A percentile compares a stretch with the other conserved stretches of the same genome.
phyloP scores from a whole-genome alignment of 1,140 invertebrate species.

The Schlechtendalia chinensis region DNA sequence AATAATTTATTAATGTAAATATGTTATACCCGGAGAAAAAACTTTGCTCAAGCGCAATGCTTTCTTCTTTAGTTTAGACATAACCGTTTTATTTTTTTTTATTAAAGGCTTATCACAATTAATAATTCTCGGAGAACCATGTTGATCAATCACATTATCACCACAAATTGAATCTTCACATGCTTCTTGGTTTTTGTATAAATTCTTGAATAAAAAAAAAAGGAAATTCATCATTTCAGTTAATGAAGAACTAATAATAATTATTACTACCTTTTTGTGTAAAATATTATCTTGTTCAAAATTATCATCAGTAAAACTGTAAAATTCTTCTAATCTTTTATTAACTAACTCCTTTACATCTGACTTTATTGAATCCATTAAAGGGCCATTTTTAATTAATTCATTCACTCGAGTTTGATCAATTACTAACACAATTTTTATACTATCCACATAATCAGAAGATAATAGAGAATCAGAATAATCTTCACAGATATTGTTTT shows the following conservation, averaged over 20 bases:
- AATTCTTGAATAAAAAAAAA: background rate
- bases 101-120: background rate
- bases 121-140: background rate
- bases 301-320: background rate
- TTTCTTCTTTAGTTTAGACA: conserved; percentile 37
- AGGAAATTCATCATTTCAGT: background rate
- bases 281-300: conserved; percentile 3
- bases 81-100: conserved; percentile 26
- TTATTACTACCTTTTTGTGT: conserved; percentile 2
- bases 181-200: background rate
- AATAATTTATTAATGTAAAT: background rate
- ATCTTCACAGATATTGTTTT: conserved; percentile 17
- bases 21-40: conserved; percentile 17
- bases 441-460: background rate
- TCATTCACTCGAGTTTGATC: background rate
- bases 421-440: conserved; percentile 24
- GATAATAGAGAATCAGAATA: background rate
- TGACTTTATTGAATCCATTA: conserved; percentile 28
- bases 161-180: background rate
- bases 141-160: background rate
- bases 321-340: background rate
- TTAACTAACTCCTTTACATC: conserved; percentile 23
- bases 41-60: background rate
- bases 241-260: background rate
- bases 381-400: conserved; percentile 17